phyloP scores from a whole-genome alignment of 2,888 invertebrate genomes.

The Eudasyphora cyanicolor region DNA sequence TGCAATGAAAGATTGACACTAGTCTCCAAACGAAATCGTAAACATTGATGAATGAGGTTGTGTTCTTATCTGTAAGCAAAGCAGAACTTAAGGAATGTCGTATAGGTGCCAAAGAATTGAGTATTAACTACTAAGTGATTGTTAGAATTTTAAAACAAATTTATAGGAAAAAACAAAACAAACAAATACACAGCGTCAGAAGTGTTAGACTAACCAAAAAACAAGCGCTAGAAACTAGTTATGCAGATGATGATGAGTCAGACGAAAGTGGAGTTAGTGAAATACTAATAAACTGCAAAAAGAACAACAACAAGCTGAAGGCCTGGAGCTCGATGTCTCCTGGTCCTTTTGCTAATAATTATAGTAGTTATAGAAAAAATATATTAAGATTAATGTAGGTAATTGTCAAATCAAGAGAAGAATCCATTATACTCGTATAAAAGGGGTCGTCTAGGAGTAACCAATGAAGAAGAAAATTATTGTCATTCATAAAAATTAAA shows the following conservation, averaged over 20 bases:
- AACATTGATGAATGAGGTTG: background rate
- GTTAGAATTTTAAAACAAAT: slow-evolving; percentile 8
- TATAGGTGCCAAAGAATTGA: slow-evolving; percentile 23
- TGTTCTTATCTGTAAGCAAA: background rate
- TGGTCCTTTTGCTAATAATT: background rate
- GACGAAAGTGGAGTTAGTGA: background rate
- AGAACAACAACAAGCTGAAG: background rate
- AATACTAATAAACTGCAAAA: no score
- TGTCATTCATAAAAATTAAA: no score
- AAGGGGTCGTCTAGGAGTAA: background rate
- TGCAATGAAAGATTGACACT: background rate
- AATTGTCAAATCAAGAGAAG: no score
- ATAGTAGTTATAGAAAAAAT: background rate
- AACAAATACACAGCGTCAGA: background rate
- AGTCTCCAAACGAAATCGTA: slow-evolving; percentile 36
- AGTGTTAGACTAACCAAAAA: background rate
- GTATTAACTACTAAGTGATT: slow-evolving; percentile 1
- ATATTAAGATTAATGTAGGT: background rate
- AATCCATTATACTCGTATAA: background rate
- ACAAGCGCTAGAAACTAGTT: background rate
- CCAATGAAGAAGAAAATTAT: no score
- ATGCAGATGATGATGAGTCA: background rate
- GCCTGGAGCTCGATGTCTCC: background rate
- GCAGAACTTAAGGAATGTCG: slow-evolving; percentile 5
- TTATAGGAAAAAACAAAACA: background rate